A percentile compares a stretch with the other conserved stretches of the same genome.
Evolutionary conservation across 2,888 invertebrate species (phyloP).

Genomic region (Melinaea marsaeus): DNA sequence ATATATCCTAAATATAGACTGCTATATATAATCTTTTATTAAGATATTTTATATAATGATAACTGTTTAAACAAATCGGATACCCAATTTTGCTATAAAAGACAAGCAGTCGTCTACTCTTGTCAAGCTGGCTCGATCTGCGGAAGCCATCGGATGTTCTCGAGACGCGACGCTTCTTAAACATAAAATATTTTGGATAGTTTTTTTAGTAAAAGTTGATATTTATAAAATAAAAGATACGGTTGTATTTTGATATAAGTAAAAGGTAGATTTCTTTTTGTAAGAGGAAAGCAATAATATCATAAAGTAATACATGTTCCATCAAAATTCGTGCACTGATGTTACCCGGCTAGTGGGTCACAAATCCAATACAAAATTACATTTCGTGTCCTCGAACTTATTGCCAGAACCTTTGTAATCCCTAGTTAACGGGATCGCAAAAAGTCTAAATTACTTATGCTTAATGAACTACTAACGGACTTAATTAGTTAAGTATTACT

Average conservation of each 20-base stretch:
- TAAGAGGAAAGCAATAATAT: not conserved
- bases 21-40: no score
- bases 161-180: no score
- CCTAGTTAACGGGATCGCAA: slow-evolving; percentile 29
- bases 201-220: no score
- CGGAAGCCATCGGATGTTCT: no score
- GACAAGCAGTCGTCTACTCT: no score
- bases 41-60: not conserved
- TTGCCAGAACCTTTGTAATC: slow-evolving; percentile 18
- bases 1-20: no score
- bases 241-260: no score
- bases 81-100: no score
- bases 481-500: slow-evolving; percentile 34
- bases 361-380: slow-evolving; percentile 21
- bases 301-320: not conserved
- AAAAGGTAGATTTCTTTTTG: not conserved
- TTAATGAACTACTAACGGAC: slow-evolving; percentile 34
- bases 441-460: slow-evolving; percentile 37
- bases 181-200: no score
- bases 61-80: no score
- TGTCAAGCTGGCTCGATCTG: no score
- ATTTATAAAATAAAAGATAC: no score
- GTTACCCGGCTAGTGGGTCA: slow-evolving; percentile 9
- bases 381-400: slow-evolving; percentile 22
- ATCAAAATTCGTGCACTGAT: slow-evolving; percentile 4